Conservation (phyloP, 2,797 vertebrate genomes). For the Allenopithecus nigroviridis region DNA sequence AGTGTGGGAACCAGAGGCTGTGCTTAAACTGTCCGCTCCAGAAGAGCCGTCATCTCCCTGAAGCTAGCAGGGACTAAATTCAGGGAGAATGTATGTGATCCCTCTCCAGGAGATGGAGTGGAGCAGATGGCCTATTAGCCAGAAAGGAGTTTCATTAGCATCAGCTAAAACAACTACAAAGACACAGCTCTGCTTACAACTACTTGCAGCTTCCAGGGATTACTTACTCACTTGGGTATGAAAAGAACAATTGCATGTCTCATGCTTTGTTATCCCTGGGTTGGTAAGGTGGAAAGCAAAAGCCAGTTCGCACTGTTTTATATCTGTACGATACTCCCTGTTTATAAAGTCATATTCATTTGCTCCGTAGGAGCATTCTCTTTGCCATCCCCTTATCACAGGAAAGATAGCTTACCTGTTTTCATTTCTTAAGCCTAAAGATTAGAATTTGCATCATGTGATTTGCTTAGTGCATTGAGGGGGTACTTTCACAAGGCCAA, state of each 20-base stretch:
- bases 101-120: neutral
- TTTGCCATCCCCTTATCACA: neutral
- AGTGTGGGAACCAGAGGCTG: conserved; percentile 5
- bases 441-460: neutral
- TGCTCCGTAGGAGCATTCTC: neutral
- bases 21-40: conserved; percentile 17
- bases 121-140: conserved; percentile 62
- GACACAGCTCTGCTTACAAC: conserved; percentile 34
- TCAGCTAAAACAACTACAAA: conserved; percentile 39
- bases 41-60: conserved; percentile 48
- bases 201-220: neutral
- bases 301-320: neutral
- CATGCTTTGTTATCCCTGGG: neutral
- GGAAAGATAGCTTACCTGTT: neutral
- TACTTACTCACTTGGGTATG: neutral
- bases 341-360: neutral
- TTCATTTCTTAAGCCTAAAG: neutral
- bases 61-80: conserved; percentile 24
- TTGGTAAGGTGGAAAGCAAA: neutral
- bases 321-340: neutral
- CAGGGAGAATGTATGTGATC: neutral
- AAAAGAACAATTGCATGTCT: neutral
- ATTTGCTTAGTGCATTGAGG: neutral
- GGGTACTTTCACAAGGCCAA: neutral
- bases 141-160: conserved; percentile 61